Evolutionary conservation across 30 jellyfish, hydroid and myxozoan genomes (phyloP).

Genomic region (Calvadosia cruxmelitensis): DNA sequence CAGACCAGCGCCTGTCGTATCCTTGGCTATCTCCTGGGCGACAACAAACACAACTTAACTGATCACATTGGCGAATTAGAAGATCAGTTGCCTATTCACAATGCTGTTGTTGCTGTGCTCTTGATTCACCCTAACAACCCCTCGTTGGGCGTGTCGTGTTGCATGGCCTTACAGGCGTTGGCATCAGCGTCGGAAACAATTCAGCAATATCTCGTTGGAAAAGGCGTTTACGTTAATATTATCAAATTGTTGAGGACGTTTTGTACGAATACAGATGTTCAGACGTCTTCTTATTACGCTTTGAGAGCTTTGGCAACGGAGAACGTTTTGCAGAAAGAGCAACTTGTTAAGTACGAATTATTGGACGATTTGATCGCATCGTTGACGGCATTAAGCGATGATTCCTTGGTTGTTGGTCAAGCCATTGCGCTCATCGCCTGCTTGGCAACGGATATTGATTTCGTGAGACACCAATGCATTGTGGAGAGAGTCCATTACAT

Average conservation of each 20-base stretch:
- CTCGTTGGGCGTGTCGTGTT: slow-evolving; percentile 60
- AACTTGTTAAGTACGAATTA: slow-evolving; percentile 36
- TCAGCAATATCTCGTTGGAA: slow-evolving; percentile 61
- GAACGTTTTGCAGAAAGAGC: slow-evolving; percentile 57
- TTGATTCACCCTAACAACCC: slow-evolving; percentile 54
- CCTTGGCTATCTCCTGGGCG: slow-evolving; percentile 37
- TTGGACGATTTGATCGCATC: slow-evolving; percentile 32
- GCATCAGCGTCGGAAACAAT: slow-evolving; percentile 20
- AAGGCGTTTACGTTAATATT: slow-evolving; percentile 55
- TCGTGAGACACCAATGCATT: slow-evolving; percentile 60
- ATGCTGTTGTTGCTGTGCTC: slow-evolving; percentile 55
- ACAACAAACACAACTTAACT: slow-evolving; percentile 10
- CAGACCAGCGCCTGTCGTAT: slow-evolving; percentile 78
- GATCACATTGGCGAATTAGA: slow-evolving; percentile 65
- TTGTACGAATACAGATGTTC: slow-evolving; percentile 21
- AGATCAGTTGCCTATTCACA: slow-evolving; percentile 53
- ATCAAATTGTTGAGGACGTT: slow-evolving; percentile 43
- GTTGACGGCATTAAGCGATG: slow-evolving; percentile 14
- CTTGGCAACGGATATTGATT: slow-evolving; percentile 69
- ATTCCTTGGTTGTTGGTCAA: slow-evolving; percentile 42
- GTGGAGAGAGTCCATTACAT: slow-evolving; percentile 35
- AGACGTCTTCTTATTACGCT: slow-evolving; percentile 24
- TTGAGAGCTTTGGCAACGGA: slow-evolving; percentile 60
- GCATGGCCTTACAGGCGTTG: slow-evolving; percentile 60
- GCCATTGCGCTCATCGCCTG: slow-evolving; percentile 66